A percentile compares a stretch with the other conserved stretches of the same genome.
Conservation (phyloP, 1,140 invertebrate genomes). For the Ectropis grisescens region DNA sequence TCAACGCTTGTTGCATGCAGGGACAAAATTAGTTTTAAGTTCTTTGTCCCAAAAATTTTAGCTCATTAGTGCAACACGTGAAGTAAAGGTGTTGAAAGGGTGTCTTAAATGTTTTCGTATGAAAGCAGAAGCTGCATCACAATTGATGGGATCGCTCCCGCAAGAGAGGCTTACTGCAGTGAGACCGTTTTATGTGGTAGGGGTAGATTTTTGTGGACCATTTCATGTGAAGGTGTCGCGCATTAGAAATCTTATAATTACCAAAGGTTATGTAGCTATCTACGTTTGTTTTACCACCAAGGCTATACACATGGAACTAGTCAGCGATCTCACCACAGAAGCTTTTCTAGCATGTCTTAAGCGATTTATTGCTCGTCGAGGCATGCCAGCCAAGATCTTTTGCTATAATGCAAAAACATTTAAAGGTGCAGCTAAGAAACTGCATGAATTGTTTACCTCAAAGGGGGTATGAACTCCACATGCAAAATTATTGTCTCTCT, state of each 20-base stretch:
- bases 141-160: constrained; percentile 37
- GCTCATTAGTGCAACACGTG: constrained; percentile 18
- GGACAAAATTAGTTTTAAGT: constrained; percentile 6
- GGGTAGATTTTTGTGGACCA: constrained; percentile 17
- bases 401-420: too few relatives aligned
- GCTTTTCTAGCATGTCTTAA: constrained; percentile 16
- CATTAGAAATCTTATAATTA: constrained; percentile 10
- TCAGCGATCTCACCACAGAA: constrained; percentile 24
- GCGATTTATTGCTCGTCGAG: neutral
- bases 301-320: constrained; percentile 43
- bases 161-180: constrained; percentile 11
- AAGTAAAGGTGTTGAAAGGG: constrained; percentile 13
- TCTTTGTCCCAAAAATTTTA: constrained; percentile 14
- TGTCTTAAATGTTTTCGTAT: constrained; percentile 16
- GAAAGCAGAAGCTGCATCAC: constrained; percentile 8
- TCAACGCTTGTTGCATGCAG: constrained; percentile 7
- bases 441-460: too few relatives aligned
- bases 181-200: constrained; percentile 27
- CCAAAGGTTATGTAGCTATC: constrained; percentile 20
- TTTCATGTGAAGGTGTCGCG: constrained; percentile 19
- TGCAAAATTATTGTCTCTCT: too few relatives aligned
- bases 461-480: too few relatives aligned
- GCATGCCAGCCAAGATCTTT: too few relatives aligned
- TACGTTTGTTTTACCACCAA: constrained; percentile 35
- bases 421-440: too few relatives aligned